Evolutionary conservation across 2,888 invertebrate genomes (phyloP).

Genomic region (Lycophotia porphyrea): DNA sequence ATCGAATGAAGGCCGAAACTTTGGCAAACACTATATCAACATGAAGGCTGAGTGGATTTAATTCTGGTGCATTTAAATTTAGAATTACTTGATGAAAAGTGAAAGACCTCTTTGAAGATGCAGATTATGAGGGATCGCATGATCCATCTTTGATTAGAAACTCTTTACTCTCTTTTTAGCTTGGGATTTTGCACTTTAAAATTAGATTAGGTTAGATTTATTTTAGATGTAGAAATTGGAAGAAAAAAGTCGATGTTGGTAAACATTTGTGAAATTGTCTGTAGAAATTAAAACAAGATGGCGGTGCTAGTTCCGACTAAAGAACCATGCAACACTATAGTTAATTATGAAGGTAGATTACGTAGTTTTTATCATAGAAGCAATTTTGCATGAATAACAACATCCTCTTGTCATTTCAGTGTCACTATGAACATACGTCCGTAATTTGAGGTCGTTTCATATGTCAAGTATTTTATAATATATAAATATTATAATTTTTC

Average conservation of each 20-base stretch:
- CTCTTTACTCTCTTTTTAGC: no score
- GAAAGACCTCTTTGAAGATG: constrained; percentile 48
- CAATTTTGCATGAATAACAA: constrained; percentile 6
- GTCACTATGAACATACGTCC: neutral
- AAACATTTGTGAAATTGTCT: constrained; percentile 2
- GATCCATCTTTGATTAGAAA: constrained; percentile 14
- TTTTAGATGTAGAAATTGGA: no score
- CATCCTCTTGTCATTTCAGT: constrained; percentile 9
- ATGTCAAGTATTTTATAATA: constrained; percentile 22
- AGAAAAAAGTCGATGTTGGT: no score
- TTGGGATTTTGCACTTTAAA: no score
- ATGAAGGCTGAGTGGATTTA: constrained; percentile 52
- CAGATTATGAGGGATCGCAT: constrained; percentile 25
- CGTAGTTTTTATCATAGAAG: neutral
- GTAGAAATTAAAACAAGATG: neutral
- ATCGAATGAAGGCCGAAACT: constrained; percentile 70
- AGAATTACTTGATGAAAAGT: constrained; percentile 35
- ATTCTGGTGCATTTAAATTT: constrained; percentile 51
- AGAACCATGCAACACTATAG: neutral
- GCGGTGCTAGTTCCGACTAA: neutral
- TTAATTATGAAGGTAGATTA: neutral
- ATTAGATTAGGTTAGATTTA: no score
- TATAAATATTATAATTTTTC: no score
- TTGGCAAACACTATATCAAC: constrained; percentile 69
- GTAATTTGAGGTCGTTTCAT: constrained; percentile 9